phyloP scores from a whole-genome alignment of 1,140 invertebrate species.

The Drosophila virilis region DNA sequence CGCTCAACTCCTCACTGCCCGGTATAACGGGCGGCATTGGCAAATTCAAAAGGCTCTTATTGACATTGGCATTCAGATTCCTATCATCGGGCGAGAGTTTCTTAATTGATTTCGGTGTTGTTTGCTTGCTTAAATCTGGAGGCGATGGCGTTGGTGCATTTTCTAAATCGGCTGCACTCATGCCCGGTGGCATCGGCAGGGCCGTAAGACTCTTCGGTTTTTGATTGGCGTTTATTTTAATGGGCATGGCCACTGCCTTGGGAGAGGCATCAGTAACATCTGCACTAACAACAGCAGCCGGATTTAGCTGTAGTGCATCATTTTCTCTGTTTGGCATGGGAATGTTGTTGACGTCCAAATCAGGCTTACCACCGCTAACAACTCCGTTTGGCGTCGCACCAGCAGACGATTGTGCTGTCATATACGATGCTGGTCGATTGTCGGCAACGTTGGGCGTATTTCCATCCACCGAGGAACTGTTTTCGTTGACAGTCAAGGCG shows the following conservation, averaged over 20 bases:
- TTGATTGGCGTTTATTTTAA: conserved; percentile 47
- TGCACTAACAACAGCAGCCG: conserved; percentile 13
- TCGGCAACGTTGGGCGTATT: conserved; percentile 64
- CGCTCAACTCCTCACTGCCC: conserved; percentile 91
- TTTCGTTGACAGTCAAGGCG: conserved; percentile 74
- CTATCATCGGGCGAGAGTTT: conserved; percentile 49
- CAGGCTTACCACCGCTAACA: conserved; percentile 51
- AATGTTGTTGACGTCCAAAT: conserved; percentile 87
- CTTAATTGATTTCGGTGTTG: conserved; percentile 46
- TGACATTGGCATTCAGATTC: conserved; percentile 65
- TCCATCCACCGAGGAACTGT: conserved; percentile 78
- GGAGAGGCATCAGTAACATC: conserved; percentile 65
- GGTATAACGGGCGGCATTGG: conserved; percentile 95
- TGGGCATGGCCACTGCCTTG: conserved; percentile 19
- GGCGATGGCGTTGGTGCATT: conserved; percentile 74
- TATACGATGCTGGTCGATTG: conserved; percentile 35
- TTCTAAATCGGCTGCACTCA: conserved; percentile 88
- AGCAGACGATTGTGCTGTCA: conserved; percentile 39
- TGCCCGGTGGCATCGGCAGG: conserved; percentile 93
- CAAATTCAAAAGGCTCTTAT: conserved; percentile 92
- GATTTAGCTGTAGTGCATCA: conserved; percentile 42
- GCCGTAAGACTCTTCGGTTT: conserved; percentile 89
- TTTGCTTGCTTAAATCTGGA: conserved; percentile 53
- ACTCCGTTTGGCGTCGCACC: conserved; percentile 66
- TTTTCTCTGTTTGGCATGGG: conserved; percentile 85